Evolutionary conservation across 2,113 vertebrate genomes (phyloP).

Genomic region (Ploceus nigricollis): DNA sequence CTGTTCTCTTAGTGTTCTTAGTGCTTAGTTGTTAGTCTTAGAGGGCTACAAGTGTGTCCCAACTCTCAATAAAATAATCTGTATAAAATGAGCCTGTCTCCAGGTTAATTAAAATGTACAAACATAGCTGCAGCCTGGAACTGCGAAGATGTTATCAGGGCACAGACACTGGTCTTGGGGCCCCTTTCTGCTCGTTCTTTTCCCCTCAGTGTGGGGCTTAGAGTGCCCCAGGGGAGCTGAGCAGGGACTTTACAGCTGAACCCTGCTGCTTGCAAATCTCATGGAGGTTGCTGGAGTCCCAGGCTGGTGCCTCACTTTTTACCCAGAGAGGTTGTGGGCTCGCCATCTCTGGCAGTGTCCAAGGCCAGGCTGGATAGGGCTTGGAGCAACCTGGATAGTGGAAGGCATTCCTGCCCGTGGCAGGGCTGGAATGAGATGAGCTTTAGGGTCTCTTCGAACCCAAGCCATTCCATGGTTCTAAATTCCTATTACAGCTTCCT

Average conservation of each 20-base stretch:
- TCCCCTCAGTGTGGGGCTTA: fast-evolving
- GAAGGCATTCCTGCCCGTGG: neutral
- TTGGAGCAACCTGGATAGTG: neutral
- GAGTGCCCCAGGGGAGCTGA: neutral
- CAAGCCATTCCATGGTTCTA: neutral
- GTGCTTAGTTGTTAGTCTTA: neutral
- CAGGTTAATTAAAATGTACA: neutral
- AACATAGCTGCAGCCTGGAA: neutral
- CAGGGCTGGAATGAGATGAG: neutral
- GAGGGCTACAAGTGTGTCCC: neutral
- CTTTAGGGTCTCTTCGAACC: neutral
- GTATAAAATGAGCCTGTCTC: neutral
- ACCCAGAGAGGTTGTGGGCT: neutral
- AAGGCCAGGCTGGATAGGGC: fast-evolving
- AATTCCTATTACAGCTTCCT: neutral
- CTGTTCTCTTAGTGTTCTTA: neutral
- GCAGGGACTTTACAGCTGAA: neutral
- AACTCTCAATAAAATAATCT: neutral
- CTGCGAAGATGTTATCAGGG: neutral
- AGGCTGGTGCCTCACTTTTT: neutral
- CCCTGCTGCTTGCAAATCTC: neutral
- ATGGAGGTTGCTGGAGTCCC: neutral
- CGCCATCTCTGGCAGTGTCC: neutral
- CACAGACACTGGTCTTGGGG: neutral
- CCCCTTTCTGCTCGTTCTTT: neutral